A percentile compares a stretch with the other conserved stretches of the same genome.
These are phyloP conservation scores for Dicaeum eximium DNA, from an alignment of 2,113 vertebrate genomes.

Conservation along the genomic window DNA sequence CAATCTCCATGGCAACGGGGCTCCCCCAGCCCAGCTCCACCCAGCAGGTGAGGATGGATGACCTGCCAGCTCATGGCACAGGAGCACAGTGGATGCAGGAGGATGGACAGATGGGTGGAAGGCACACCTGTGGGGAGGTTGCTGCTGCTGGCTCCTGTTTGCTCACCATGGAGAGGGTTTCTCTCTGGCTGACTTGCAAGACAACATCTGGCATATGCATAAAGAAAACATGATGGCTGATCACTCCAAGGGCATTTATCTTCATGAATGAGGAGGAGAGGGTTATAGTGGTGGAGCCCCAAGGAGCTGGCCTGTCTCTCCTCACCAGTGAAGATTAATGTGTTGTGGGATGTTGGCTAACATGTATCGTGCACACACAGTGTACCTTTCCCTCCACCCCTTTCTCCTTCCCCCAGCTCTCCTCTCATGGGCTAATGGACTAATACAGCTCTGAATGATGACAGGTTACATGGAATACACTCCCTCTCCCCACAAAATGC, in stretches of 20 bases:
- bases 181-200: constrained; percentile 1
- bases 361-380: not conserved
- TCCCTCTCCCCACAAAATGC: not conserved
- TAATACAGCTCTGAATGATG: not conserved
- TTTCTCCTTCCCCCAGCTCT: not conserved
- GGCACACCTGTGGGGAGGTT: not conserved
- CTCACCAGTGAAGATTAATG: constrained; percentile 36
- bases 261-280: constrained; percentile 36
- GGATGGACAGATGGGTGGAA: not conserved
- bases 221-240: constrained; percentile 19
- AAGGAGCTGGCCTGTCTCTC: constrained; percentile 30
- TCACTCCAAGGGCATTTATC: constrained; percentile 42
- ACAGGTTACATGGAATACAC: not conserved
- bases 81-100: not conserved
- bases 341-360: constrained; percentile 1
- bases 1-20: not conserved
- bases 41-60: not conserved
- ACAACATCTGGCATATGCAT: constrained; percentile 31
- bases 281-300: not conserved
- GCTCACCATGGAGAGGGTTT: not conserved
- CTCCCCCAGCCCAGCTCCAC: not conserved
- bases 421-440: not conserved
- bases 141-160: not conserved
- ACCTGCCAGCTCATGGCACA: not conserved
- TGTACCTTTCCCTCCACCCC: not conserved